These are phyloP conservation scores for Andrena dorsata DNA, from an alignment of 2,888 invertebrate genomes.

Conservation along the genomic window DNA sequence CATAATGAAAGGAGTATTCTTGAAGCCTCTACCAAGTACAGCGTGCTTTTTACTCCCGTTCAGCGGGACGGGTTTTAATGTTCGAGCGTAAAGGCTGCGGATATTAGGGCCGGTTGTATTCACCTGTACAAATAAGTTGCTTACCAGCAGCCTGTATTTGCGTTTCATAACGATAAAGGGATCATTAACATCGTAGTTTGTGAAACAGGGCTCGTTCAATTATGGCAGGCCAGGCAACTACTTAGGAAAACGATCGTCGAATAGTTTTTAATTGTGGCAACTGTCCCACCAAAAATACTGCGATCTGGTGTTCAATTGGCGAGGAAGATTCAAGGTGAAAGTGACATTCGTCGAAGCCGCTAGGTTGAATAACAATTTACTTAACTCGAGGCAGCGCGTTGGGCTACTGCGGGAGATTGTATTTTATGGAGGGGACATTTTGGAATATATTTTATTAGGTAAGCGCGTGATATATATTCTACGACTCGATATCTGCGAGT, in stretches of 20 bases:
- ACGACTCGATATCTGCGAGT: neutral
- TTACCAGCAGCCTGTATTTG: neutral
- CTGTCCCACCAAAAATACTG: too few relatives aligned
- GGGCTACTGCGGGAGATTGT: too few relatives aligned
- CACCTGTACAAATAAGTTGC: constrained; percentile 62
- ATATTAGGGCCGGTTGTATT: constrained; percentile 51
- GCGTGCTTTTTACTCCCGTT: constrained; percentile 14
- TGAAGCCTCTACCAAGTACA: neutral
- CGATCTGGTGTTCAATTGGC: too few relatives aligned
- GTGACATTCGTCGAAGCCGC: too few relatives aligned
- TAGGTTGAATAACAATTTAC: too few relatives aligned
- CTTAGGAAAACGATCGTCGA: neutral
- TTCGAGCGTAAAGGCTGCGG: constrained; percentile 22
- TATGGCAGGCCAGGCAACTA: neutral
- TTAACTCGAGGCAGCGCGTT: too few relatives aligned
- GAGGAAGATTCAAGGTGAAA: too few relatives aligned
- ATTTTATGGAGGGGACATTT: too few relatives aligned
- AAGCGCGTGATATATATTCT: too few relatives aligned
- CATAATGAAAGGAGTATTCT: constrained; percentile 32
- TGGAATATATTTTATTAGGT: too few relatives aligned
- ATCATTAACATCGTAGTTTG: neutral
- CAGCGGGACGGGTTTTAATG: constrained; percentile 8
- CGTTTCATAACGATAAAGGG: neutral
- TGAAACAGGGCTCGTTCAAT: neutral
- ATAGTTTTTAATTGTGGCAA: too few relatives aligned